Conservation (phyloP, 2,888 invertebrate species). For the Noctua janthina region DNA sequence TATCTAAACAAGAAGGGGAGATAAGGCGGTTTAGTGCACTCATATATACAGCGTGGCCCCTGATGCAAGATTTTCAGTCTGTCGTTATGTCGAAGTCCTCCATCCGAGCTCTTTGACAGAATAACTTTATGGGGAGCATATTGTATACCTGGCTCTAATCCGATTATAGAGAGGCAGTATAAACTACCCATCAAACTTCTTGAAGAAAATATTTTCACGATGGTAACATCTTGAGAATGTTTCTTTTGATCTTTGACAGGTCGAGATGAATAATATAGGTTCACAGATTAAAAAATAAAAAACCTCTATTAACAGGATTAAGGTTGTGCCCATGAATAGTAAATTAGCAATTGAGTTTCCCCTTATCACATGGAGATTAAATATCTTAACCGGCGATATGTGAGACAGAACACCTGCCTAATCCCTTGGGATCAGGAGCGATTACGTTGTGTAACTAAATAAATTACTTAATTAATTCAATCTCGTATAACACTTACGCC, state of each 20-base stretch:
- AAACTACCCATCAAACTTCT: background rate
- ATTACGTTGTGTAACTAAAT: constrained; percentile 57
- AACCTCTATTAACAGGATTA: constrained; percentile 11
- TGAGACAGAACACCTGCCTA: constrained; percentile 54
- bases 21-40: constrained; percentile 85
- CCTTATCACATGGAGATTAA: constrained; percentile 45
- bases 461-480: constrained; percentile 63
- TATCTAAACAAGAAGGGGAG: constrained; percentile 85
- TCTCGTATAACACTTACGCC: constrained; percentile 55
- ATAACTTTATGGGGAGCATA: constrained; percentile 41
- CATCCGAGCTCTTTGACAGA: constrained; percentile 62
- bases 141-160: constrained; percentile 32
- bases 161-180: constrained; percentile 24
- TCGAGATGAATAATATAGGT: background rate
- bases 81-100: constrained; percentile 76
- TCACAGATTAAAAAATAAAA: background rate
- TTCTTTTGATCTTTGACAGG: background rate
- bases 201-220: constrained; percentile 14
- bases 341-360: constrained; percentile 44
- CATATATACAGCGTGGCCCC: constrained; percentile 74
- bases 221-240: background rate
- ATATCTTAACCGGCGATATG: constrained; percentile 45
- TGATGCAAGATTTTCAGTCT: constrained; percentile 77
- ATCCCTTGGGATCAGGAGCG: constrained; percentile 48
- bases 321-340: constrained; percentile 30